Evolutionary conservation across 1,140 invertebrate species (phyloP), one percentile per base, ranked within the genome.

Genomic region (Bicyclus anynana): DNA sequence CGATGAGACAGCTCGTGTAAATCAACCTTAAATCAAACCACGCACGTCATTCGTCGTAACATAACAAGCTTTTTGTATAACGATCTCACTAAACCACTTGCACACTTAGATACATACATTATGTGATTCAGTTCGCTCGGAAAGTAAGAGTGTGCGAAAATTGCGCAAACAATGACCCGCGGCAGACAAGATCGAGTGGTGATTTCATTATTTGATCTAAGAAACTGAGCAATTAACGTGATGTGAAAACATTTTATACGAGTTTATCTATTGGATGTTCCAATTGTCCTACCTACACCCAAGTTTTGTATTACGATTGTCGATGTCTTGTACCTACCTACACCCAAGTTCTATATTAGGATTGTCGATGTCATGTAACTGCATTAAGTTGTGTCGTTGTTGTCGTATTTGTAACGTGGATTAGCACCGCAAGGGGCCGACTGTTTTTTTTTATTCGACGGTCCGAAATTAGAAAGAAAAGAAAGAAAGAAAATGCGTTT

Each of bases 61-160:
- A n/a, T 48, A 27, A 40, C 40, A 4, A 44, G 17, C 17, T 44
- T 44, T 44, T 42, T 42, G 37, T 42, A 21, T 42, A 53, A 42
- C 21, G 37, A 21, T 53, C 50, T 53, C 37, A 44, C 40, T 20
- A 44, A 6, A 20, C 17, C 17, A 18, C n/a, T 7, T 42, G 14
- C 17, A 53, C 16, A 44, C 37, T 33, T 48, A 33, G 21, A 12
- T 42, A 23, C 17, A 53, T 26, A 44, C 37, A 51, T 48, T 48
- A 33, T 33, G 48, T 57, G 47, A 57, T 50, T 37, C 48, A 42
- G 54, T 50, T 42, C 42, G 40, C 16, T 52, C 16, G 42, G 42
- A 64, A 64, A 64, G 62, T 64, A 64, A 64, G 55, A 64, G 62
- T 64, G 62, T 64, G 62, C 51, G 62, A 44, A 64, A 59, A 55